Percentiles rank a stretch among this genome's conserved stretches.
phyloP scores from a whole-genome alignment of 2,797 vertebrate genomes.

The Rhabdomys pumilio region DNA sequence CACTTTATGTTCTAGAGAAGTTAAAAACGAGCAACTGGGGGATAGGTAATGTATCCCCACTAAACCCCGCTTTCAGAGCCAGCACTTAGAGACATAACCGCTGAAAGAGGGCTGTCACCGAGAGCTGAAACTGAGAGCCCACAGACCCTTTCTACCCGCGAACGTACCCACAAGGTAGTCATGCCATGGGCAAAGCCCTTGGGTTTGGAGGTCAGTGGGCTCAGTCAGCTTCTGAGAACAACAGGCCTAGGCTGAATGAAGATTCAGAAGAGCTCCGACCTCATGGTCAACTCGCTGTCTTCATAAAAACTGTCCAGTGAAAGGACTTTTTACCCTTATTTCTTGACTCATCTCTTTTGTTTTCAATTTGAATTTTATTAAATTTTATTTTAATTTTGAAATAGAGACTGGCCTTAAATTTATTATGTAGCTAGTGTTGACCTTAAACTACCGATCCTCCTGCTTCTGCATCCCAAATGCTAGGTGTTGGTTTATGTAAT shows the following conservation, averaged over 20 bases:
- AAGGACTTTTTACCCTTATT: background rate
- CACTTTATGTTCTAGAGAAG: background rate
- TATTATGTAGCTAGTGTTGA: background rate
- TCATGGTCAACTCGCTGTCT: background rate
- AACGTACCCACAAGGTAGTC: background rate
- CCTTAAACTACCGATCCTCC: background rate
- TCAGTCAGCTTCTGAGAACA: background rate
- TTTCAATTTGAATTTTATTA: background rate
- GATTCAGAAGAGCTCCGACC: background rate
- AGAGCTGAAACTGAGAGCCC: background rate
- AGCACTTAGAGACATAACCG: background rate
- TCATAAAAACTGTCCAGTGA: background rate
- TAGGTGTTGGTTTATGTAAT: background rate
- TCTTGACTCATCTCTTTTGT: background rate
- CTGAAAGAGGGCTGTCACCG: background rate
- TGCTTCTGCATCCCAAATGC: background rate
- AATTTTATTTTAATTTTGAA: background rate
- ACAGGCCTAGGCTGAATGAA: background rate
- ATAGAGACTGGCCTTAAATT: background rate
- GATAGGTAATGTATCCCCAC: background rate
- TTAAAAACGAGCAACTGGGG: background rate
- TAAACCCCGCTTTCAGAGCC: background rate
- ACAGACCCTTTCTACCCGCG: background rate
- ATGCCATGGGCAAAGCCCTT: background rate
- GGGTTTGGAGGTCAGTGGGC: background rate